Evolutionary conservation across 2,888 invertebrate species (phyloP).

Genomic region (Drosophila birchii): DNA sequence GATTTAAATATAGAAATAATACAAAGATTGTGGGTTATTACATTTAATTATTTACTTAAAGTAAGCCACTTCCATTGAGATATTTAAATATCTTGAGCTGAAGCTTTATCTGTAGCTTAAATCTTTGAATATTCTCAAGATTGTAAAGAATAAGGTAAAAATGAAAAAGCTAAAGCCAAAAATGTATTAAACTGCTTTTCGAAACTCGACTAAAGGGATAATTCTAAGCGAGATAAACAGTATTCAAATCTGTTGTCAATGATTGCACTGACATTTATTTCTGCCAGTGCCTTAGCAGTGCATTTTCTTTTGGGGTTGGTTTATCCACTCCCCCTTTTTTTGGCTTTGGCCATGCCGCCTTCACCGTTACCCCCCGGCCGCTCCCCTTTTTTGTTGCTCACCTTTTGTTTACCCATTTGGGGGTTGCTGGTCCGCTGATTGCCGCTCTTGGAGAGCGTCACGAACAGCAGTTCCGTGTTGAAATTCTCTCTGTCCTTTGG

Average conservation of each 20-base stretch:
- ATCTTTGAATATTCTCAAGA: background rate
- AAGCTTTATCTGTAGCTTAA: background rate
- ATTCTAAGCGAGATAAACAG: too few species aligned
- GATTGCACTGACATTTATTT: background rate
- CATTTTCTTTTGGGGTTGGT: conserved; percentile 40
- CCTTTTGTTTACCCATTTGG: conserved; percentile 71
- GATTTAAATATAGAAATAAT: background rate
- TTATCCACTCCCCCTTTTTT: conserved; percentile 14
- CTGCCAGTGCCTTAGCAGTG: conserved; percentile 5
- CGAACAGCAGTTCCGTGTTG: conserved; percentile 65
- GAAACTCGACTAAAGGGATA: too few species aligned
- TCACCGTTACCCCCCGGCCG: conserved; percentile 8
- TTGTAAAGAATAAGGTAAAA: too few species aligned
- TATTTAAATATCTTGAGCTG: background rate
- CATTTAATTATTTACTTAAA: background rate
- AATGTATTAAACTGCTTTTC: too few species aligned
- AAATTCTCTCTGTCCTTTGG: conserved; percentile 35
- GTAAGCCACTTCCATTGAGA: background rate
- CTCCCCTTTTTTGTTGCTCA: conserved; percentile 25
- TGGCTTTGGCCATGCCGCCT: background rate
- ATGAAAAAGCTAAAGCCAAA: too few species aligned
- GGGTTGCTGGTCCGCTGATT: conserved; percentile 61
- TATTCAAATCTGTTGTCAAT: too few species aligned
- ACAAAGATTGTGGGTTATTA: background rate
- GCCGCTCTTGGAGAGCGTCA: conserved; percentile 38